phyloP scores from a whole-genome alignment of 1,140 invertebrate species.

The Pogonomyrmex barbatus region DNA sequence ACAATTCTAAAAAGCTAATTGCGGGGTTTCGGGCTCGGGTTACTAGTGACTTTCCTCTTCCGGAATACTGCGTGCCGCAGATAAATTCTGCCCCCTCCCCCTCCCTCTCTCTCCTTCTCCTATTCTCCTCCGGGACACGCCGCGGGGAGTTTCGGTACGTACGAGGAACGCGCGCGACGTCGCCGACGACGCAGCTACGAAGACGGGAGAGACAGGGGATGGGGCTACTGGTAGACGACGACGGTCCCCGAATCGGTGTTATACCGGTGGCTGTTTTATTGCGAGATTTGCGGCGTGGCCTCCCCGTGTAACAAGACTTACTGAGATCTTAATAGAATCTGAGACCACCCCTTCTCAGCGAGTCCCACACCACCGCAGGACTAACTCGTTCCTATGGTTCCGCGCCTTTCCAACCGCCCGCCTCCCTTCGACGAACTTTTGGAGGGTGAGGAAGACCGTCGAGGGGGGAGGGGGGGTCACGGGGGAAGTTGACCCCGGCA shows the following conservation, averaged over 20 bases:
- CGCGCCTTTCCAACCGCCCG: constrained; percentile 68
- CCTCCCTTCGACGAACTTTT: constrained; percentile 38
- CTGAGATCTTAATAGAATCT: constrained; percentile 87
- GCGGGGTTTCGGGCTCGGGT: constrained; percentile 39
- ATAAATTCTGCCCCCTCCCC: constrained; percentile 26
- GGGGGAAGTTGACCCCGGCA: constrained; percentile 71
- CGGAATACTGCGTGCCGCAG: constrained; percentile 57
- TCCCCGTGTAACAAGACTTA: constrained; percentile 85
- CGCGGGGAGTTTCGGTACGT: constrained; percentile 54
- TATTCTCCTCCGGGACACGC: constrained; percentile 4
- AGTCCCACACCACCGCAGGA: constrained; percentile 55
- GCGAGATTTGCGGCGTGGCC: constrained; percentile 85
- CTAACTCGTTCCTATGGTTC: constrained; percentile 57
- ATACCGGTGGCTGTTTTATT: constrained; percentile 85
- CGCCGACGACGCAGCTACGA: constrained; percentile 32
- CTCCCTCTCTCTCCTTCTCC: neutral
- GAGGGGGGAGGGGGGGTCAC: constrained; percentile 3
- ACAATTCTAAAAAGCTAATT: constrained; percentile 63
- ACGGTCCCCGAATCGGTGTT: constrained; percentile 75
- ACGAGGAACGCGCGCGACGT: constrained; percentile 46
- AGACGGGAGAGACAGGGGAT: constrained; percentile 3
- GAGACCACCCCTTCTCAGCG: constrained; percentile 76
- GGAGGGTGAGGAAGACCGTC: constrained; percentile 1
- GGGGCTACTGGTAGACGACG: constrained; percentile 58
- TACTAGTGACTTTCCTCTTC: constrained; percentile 52